These are phyloP conservation scores for Chrysina gloriosa DNA, from an alignment of 2,888 invertebrate genomes.

Conservation along the genomic window DNA sequence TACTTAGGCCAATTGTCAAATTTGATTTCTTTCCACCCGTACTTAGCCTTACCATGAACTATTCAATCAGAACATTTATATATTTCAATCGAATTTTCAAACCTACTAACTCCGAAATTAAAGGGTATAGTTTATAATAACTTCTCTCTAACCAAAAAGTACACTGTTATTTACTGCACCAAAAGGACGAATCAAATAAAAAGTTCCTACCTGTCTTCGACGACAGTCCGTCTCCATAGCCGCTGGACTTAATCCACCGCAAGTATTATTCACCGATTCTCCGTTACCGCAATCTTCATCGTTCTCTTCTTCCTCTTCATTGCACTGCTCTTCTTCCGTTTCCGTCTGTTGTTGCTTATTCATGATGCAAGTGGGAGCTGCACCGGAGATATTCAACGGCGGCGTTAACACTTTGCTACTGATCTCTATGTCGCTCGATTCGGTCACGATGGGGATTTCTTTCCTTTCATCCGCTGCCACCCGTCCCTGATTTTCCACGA, in stretches of 20 bases:
- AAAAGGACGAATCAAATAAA: neutral
- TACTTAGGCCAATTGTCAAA: too few relatives aligned
- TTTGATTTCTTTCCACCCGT: too few relatives aligned
- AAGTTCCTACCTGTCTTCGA: conserved; percentile 9
- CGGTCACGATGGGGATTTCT: conserved; percentile 17
- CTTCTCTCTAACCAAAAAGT: too few relatives aligned
- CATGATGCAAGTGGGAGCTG: conserved; percentile 19
- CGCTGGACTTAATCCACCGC: conserved; percentile 7
- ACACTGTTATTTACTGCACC: too few relatives aligned
- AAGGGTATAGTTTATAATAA: too few relatives aligned
- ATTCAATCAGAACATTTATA: too few relatives aligned
- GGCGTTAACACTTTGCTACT: conserved; percentile 34
- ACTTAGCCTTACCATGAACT: too few relatives aligned
- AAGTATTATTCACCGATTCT: conserved; percentile 15
- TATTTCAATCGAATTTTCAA: too few relatives aligned
- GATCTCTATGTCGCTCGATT: conserved; percentile 27
- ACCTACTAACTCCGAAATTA: too few relatives aligned
- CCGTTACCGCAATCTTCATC: conserved; percentile 32
- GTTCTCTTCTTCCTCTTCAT: conserved; percentile 30
- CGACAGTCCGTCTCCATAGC: neutral
- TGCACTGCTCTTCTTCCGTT: conserved; percentile 35
- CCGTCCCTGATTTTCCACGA: conserved; percentile 5
- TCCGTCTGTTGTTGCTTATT: conserved; percentile 34
- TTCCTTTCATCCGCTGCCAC: conserved; percentile 17
- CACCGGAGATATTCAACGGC: neutral